A percentile compares a stretch with the other conserved stretches of the same genome.
Evolutionary conservation across 2,113 vertebrate species (phyloP).

Genomic region (Chitala chitala): DNA sequence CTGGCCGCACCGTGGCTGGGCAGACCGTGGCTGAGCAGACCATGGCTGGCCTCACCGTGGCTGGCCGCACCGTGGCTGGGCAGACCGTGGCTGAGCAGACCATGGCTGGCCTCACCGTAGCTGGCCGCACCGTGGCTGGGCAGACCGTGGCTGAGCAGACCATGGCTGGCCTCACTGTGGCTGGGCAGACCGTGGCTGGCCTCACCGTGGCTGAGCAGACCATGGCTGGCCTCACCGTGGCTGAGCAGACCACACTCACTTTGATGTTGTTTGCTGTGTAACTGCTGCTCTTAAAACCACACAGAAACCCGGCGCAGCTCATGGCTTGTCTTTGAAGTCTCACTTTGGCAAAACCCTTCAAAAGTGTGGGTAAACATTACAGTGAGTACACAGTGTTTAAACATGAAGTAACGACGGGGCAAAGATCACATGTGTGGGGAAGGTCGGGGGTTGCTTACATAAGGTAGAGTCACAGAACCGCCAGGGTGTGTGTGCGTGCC

Average conservation of each 20-base stretch:
- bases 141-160: too few species aligned
- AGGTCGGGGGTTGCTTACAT: neutral
- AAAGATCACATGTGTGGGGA: neutral
- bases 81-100: too few species aligned
- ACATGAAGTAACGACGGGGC: neutral
- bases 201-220: too few species aligned
- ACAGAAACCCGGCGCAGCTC: slow-evolving; percentile 19
- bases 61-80: too few species aligned
- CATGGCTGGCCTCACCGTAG: too few species aligned
- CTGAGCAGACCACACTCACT: slow-evolving; percentile 5
- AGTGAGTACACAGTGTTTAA: slow-evolving; percentile 26
- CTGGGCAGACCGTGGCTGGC: too few species aligned
- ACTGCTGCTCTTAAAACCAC: slow-evolving; percentile 16
- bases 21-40: too few species aligned
- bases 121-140: too few species aligned
- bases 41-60: too few species aligned
- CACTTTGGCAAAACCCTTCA: slow-evolving; percentile 42
- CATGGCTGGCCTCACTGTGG: too few species aligned
- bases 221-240: slow-evolving; percentile 5
- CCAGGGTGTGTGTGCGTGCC: too few species aligned
- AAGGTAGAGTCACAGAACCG: neutral
- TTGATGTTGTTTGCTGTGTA: slow-evolving; percentile 29
- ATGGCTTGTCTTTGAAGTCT: slow-evolving; percentile 34
- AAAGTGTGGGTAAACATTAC: slow-evolving; percentile 38
- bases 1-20: too few species aligned